Conservation (phyloP, 2,797 vertebrate genomes). For the Cryptoblepharus egeriae region DNA sequence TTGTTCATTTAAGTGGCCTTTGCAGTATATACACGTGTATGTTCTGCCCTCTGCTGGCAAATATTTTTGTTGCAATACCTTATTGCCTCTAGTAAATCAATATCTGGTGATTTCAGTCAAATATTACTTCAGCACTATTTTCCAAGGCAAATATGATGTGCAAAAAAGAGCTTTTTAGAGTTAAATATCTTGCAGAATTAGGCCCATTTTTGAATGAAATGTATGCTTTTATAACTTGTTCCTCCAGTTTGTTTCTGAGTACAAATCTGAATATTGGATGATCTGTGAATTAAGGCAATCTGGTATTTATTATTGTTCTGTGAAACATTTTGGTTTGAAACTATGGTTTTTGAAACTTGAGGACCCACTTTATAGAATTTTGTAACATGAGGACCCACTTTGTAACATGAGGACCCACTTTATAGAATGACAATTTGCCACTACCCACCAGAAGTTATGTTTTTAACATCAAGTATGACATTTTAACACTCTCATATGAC, state of each 20-base stretch:
- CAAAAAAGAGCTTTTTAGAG: background rate
- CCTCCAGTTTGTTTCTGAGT: background rate
- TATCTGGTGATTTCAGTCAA: background rate
- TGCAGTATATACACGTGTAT: constrained; percentile 66
- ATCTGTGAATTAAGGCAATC: background rate
- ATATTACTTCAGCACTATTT: background rate
- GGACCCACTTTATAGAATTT: no score
- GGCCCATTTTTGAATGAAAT: background rate
- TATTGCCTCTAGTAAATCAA: constrained; percentile 32
- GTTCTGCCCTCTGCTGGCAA: constrained; percentile 74
- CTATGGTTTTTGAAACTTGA: no score
- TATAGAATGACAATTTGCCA: no score
- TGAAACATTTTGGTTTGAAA: no score
- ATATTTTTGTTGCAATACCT: constrained; percentile 36
- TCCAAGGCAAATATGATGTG: background rate
- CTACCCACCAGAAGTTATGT: no score
- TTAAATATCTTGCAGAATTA: background rate
- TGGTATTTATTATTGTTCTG: background rate
- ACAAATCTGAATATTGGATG: background rate
- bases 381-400: no score
- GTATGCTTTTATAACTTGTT: background rate
- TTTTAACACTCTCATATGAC: no score
- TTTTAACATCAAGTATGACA: no score
- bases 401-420: no score
- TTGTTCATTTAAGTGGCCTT: constrained; percentile 25